These are phyloP conservation scores for Drosophila suboccidentalis DNA, from an alignment of 2,888 invertebrate species.

Conservation along the genomic window DNA sequence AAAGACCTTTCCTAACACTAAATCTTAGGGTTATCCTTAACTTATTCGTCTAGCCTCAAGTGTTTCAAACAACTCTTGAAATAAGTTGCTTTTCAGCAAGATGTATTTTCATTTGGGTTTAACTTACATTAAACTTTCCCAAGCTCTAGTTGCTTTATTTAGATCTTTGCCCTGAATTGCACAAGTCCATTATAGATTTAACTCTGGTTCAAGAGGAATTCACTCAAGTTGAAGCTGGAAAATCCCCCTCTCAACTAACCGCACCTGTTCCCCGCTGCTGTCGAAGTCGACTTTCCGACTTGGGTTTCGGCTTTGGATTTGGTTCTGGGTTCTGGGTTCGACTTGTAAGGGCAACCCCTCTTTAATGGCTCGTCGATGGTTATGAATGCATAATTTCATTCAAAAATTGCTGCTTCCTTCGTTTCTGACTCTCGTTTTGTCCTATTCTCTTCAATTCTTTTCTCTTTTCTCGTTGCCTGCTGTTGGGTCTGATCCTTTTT, in stretches of 20 bases:
- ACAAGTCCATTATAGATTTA: conserved; percentile 30
- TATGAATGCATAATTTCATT: conserved; percentile 79
- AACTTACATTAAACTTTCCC: not conserved
- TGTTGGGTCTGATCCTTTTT: conserved; percentile 44
- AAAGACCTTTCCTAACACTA: not conserved
- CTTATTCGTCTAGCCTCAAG: not conserved
- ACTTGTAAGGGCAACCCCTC: conserved; percentile 35
- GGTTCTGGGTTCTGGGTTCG: not conserved
- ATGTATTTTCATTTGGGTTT: not conserved
- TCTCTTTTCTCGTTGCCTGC: conserved; percentile 15
- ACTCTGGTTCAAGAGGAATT: conserved; percentile 40
- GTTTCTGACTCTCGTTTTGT: conserved; percentile 14
- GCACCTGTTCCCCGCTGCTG: conserved; percentile 38
- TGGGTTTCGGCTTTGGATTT: not conserved
- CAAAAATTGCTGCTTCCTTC: conserved; percentile 62
- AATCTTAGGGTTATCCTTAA: not conserved
- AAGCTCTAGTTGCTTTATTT: conserved; percentile 4
- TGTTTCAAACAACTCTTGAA: conserved; percentile 1
- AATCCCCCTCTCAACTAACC: conserved; percentile 1
- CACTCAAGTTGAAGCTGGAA: conserved; percentile 37
- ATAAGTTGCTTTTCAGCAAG: not conserved
- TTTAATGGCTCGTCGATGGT: conserved; percentile 61
- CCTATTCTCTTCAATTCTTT: not conserved
- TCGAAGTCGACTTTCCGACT: conserved; percentile 22
- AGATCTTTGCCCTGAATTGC: conserved; percentile 17